Evolutionary conservation across 2,797 vertebrate species (phyloP).

Genomic region (Prunella strophiata): DNA sequence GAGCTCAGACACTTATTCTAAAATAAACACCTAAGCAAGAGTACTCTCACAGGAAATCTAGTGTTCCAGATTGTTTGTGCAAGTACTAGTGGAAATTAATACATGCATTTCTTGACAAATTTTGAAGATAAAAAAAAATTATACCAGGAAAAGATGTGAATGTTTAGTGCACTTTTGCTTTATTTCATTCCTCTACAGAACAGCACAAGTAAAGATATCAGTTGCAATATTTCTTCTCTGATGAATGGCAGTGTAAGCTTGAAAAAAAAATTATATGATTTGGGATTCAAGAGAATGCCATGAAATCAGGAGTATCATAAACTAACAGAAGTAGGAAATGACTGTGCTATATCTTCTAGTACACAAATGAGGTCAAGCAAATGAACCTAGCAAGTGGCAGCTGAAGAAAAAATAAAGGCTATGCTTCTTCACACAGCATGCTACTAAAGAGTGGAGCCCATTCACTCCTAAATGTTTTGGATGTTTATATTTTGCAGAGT

Average conservation of each 20-base stretch:
- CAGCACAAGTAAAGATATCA: neutral
- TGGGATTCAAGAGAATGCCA: neutral
- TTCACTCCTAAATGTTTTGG: neutral
- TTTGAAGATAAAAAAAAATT: neutral
- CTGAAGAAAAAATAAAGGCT: neutral
- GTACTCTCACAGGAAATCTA: fast-evolving
- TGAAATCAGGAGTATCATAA: neutral
- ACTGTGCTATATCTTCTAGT: neutral
- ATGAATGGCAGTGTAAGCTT: neutral
- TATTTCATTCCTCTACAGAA: neutral
- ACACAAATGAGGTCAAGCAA: neutral
- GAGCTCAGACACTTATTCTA: neutral
- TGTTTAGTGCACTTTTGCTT: neutral
- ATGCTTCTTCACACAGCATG: neutral
- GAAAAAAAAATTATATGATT: neutral
- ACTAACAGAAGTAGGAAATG: neutral
- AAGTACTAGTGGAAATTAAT: neutral
- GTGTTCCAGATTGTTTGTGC: neutral
- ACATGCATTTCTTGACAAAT: neutral
- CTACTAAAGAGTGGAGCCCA: neutral
- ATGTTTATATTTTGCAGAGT: neutral
- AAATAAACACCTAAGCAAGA: neutral
- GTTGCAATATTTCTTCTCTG: neutral
- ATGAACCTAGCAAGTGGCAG: neutral
- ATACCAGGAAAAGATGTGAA: neutral